Conservation (phyloP, 2,797 vertebrate genomes). For the Triplophysa bombifrons region DNA sequence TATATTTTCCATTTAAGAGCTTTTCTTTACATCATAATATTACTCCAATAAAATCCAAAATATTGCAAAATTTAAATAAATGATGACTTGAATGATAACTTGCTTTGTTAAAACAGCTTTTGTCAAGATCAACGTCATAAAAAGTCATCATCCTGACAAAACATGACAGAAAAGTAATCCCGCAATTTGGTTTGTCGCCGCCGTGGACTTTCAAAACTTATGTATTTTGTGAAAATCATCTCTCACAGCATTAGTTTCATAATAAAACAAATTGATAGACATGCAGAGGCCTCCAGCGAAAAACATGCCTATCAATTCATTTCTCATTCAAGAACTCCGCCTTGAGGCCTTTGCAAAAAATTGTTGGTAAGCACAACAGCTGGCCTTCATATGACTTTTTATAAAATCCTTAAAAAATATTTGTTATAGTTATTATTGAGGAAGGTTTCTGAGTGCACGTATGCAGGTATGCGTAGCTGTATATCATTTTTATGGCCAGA, state of each 20-base stretch:
- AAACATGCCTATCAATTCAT: neutral
- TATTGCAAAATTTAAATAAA: neutral
- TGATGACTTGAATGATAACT: neutral
- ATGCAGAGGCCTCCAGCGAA: neutral
- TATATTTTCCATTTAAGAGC: too few species aligned
- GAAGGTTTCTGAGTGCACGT: constrained; percentile 4
- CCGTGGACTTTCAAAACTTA: neutral
- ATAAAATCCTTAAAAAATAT: neutral
- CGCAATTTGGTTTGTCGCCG: neutral
- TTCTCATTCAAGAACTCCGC: neutral
- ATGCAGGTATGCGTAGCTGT: neutral
- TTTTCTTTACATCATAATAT: too few species aligned
- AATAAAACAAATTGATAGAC: neutral
- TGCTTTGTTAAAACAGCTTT: neutral
- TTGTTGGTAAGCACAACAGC: neutral
- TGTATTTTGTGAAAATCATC: neutral
- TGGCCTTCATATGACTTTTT: neutral
- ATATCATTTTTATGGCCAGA: constrained; percentile 4
- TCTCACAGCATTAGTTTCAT: too few species aligned
- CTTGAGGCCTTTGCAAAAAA: neutral
- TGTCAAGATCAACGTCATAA: neutral
- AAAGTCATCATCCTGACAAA: neutral
- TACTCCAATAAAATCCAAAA: too few species aligned
- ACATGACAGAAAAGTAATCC: neutral
- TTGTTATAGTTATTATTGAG: neutral